Evolutionary conservation across 2,888 invertebrate genomes (phyloP), one percentile per base, ranked within the genome.

Genomic region (Patella depressa): DNA sequence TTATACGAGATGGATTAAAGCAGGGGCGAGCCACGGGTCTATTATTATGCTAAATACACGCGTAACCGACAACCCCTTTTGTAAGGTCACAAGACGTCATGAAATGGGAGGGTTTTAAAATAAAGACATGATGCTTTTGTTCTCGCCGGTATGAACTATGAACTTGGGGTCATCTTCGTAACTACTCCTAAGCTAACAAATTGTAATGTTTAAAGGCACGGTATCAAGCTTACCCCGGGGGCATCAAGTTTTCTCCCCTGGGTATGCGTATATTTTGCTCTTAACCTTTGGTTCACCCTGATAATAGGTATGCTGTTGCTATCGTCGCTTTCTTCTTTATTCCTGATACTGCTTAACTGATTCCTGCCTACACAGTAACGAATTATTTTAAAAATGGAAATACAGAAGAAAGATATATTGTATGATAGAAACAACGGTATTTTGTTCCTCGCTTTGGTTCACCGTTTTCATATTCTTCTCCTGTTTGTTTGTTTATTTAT

Each of bases 61-160:
- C 65, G 65, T 65, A 65, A 65, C 24, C 12, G 24, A 65, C 65
- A 65, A 65, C 65, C 65, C 24, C 65, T 14, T 65, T 65, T 65
- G 24, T 65, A 65, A 65, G 65, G 65, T 65, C 65, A 65, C 65
- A 65, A 65, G 65, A 65, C 65, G 65, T 65, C 65, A 65, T 65
- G 65, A 65, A 65, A 65, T 19, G 65, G 65, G 65, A 15, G 65
- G 65, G 65, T 65, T 65, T 65, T 19, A 24, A 65, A 65, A 65
- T 65, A 65, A 65, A 65, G 65, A 65, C 19, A 19, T 65, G 19
- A 12, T 65, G 65, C 65, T 65, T 65, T 65, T 19, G 24, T 19
- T 65, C 19, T 65, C 19, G 65, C 19, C 19, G 65, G 65, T 45
- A 24, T 65, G 65, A 65, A 65, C 65, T 65, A 19, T 65, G 65